phyloP scores from a whole-genome alignment of 2,888 invertebrate genomes.

The Acleris emargana region DNA sequence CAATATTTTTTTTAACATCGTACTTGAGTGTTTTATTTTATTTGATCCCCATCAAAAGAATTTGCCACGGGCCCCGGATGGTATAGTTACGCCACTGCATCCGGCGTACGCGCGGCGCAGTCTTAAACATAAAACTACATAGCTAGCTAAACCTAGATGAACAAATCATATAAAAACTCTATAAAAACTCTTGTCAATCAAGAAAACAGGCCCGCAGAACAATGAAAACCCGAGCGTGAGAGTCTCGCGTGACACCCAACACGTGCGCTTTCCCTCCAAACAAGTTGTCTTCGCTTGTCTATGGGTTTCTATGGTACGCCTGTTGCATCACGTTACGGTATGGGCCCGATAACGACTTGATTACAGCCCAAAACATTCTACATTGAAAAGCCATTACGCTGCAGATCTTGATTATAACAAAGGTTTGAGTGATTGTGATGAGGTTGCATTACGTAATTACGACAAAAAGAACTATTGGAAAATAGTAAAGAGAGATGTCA shows the following conservation, averaged over 20 bases:
- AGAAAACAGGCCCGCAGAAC: slow-evolving; percentile 1
- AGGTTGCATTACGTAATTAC: too few relatives aligned
- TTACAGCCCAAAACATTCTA: slow-evolving; percentile 14
- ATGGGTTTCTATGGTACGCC: slow-evolving; percentile 1
- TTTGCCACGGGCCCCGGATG: too few relatives aligned
- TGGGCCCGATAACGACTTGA: slow-evolving; percentile 18
- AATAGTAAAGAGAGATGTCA: too few relatives aligned
- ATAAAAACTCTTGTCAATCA: slow-evolving; percentile 1
- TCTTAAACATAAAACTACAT: too few relatives aligned
- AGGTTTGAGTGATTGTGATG: too few relatives aligned
- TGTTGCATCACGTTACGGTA: slow-evolving; percentile 9
- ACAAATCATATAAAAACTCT: neutral
- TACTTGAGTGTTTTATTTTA: too few relatives aligned
- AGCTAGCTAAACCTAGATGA: neutral
- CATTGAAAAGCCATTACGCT: slow-evolving; percentile 7
- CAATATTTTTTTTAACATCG: too few relatives aligned
- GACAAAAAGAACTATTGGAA: too few relatives aligned
- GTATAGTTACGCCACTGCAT: too few relatives aligned
- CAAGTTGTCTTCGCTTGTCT: neutral
- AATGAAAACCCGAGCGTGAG: neutral
- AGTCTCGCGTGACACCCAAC: slow-evolving; percentile 2
- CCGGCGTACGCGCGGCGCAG: too few relatives aligned
- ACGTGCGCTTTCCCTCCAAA: slow-evolving; percentile 13
- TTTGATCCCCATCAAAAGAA: too few relatives aligned
- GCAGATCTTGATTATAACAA: slow-evolving; percentile 7